Conservation (phyloP, 2,888 invertebrate species). For the Hypomecis atomaria region DNA sequence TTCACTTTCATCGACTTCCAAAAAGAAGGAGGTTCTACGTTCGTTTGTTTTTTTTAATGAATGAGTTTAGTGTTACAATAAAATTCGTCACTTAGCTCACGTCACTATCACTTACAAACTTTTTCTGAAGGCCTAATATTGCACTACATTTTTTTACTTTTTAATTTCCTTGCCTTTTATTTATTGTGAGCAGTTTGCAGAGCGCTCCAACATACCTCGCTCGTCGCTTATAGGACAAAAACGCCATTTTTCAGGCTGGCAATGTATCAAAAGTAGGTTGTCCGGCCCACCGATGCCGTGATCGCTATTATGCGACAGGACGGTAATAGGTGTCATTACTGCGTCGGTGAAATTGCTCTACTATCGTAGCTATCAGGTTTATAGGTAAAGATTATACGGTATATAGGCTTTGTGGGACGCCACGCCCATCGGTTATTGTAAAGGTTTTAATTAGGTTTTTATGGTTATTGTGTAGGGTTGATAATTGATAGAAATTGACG, state of each 20-base stretch:
- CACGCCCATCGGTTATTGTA: conserved; percentile 54
- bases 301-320: conserved; percentile 77
- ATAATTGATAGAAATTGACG: too few species aligned
- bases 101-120: too few species aligned
- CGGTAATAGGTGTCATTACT: conserved; percentile 82
- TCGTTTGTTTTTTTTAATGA: too few species aligned
- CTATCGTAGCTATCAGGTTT: conserved; percentile 82
- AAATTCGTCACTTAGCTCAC: too few species aligned
- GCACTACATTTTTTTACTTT: too few species aligned
- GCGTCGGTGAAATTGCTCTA: conserved; percentile 82
- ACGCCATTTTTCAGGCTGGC: conserved; percentile 36
- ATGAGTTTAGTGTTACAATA: too few species aligned
- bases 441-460: conserved; percentile 58
- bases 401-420: conserved; percentile 56
- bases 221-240: conserved; percentile 14
- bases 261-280: conserved; percentile 69
- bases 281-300: conserved; percentile 55
- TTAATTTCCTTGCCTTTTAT: too few species aligned
- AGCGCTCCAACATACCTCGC: neutral
- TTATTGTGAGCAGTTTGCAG: too few species aligned
- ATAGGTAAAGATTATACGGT: conserved; percentile 81
- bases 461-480: conserved; percentile 17
- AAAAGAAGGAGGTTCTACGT: too few species aligned
- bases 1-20: too few species aligned
- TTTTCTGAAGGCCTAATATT: too few species aligned